A percentile compares a stretch with the other conserved stretches of the same genome.
Evolutionary conservation across 2,888 invertebrate genomes (phyloP).

Genomic region (Dinocampus coccinellae): DNA sequence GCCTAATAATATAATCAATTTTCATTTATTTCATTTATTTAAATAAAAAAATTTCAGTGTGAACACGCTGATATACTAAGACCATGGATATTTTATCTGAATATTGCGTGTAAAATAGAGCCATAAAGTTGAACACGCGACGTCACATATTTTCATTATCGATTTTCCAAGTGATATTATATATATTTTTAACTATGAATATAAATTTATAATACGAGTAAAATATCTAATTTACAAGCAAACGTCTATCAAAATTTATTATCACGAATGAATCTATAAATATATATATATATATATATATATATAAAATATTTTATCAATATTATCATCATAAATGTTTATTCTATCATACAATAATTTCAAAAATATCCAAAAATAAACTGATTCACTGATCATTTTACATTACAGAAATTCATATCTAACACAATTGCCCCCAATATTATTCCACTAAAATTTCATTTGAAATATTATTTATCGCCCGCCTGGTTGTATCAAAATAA

Average conservation of each 20-base stretch:
- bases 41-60: constrained; percentile 11
- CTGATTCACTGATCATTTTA: background rate
- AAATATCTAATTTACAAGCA: background rate
- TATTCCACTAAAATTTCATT: background rate
- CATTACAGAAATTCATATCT: background rate
- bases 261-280: background rate
- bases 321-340: background rate
- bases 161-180: background rate
- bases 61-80: background rate
- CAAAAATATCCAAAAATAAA: too few relatives aligned
- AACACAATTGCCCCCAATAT: background rate
- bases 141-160: constrained; percentile 27
- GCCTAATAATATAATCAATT: background rate
- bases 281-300: too few relatives aligned
- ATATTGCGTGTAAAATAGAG: constrained; percentile 28
- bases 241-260: background rate
- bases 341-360: too few relatives aligned
- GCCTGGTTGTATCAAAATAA: background rate
- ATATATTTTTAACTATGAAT: background rate
- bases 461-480: background rate
- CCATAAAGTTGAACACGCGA: constrained; percentile 25
- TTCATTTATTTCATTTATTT: background rate
- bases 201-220: background rate
- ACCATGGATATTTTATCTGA: constrained; percentile 33
- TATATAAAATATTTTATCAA: background rate